Evolutionary conservation across 2,113 vertebrate genomes (phyloP), one percentile per base, ranked within the genome.

Genomic region (Myocastor coypus): DNA sequence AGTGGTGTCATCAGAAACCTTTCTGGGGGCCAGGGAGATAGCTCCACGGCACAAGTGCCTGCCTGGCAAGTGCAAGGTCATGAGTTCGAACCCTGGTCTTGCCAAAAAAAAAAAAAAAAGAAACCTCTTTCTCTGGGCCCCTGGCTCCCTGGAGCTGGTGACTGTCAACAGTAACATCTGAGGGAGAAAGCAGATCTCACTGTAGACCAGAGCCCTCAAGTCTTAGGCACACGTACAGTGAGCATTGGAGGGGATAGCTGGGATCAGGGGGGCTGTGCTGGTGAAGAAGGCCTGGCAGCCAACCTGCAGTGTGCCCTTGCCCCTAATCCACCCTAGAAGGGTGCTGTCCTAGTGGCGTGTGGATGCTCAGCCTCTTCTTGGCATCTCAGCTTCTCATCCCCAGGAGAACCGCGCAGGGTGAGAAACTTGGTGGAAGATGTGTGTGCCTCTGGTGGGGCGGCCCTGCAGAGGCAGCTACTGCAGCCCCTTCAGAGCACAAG

Each of bases 131-230:
- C n/a, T 30, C 20, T 46, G 57, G 75, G 32, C 42, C 46, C 19
- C 0, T 10, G 10, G 32, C 46, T 37, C 71, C 77, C 17, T 30
- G 1, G 37, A 11, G 26, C 89, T 75, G n/a, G 52, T 30, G 7
- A 5, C 63, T 14, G 1, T 34, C 68, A 12, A n/a, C 0, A 0
- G 3, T 57, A 14, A 46, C 22, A 1, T 12, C 22, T 5, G 2
- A 28, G 16, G 3, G 2, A 32, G 3, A 4, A 24, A 0, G 2
- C 0, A 0, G 0, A 0, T n/a, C 52, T 32, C n/a, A 13, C 7
- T 46, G 34, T 34, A 5, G 37, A 52, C 57, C 13, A 5, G 16
- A 10, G 28, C 55, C 55, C 17, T 57, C 55, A 57, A 57, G 55
- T 57, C 55, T 57, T 16, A 57, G 55, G 55, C 55, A 57, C 55